Evolutionary conservation across 2,113 vertebrate species (phyloP).

Genomic region (Callocephalon fimbriatum): DNA sequence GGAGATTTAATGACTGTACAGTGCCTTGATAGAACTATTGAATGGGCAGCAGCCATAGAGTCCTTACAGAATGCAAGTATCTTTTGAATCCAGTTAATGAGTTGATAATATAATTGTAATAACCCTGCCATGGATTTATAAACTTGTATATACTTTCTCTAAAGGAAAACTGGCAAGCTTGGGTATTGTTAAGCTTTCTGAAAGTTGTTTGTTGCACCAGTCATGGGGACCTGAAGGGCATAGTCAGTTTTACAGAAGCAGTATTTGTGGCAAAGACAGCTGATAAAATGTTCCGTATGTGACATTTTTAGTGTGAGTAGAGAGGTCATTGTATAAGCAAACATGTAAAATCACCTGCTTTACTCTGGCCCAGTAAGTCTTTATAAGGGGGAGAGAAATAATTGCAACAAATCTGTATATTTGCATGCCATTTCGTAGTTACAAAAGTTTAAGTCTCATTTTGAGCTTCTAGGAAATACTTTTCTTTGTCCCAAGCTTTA

Average conservation of each 20-base stretch:
- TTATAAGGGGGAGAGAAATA: neutral
- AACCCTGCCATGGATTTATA: neutral
- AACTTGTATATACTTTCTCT: constrained; percentile 44
- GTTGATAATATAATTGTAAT: neutral
- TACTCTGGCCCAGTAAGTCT: neutral
- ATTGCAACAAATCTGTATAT: neutral
- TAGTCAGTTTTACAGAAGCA: neutral
- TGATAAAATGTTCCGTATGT: neutral
- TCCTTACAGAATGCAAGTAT: constrained; percentile 2
- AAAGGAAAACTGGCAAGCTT: constrained; percentile 40
- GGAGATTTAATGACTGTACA: constrained; percentile 54
- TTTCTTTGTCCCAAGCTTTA: neutral
- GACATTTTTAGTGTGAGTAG: neutral
- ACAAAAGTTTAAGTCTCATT: neutral
- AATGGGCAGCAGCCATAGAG: constrained; percentile 54
- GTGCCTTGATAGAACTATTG: constrained; percentile 76
- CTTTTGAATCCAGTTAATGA: neutral
- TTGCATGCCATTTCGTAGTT: constrained; percentile 49
- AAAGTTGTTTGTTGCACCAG: constrained; percentile 38
- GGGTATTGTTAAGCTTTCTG: constrained; percentile 19
- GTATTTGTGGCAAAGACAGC: neutral
- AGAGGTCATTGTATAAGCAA: constrained; percentile 19
- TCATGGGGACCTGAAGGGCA: neutral
- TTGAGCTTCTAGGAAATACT: constrained; percentile 8
- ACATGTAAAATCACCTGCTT: neutral